Evolutionary conservation across 92 coral and sea anemone species (phyloP).

Genomic region (Paragorgia papillata): DNA sequence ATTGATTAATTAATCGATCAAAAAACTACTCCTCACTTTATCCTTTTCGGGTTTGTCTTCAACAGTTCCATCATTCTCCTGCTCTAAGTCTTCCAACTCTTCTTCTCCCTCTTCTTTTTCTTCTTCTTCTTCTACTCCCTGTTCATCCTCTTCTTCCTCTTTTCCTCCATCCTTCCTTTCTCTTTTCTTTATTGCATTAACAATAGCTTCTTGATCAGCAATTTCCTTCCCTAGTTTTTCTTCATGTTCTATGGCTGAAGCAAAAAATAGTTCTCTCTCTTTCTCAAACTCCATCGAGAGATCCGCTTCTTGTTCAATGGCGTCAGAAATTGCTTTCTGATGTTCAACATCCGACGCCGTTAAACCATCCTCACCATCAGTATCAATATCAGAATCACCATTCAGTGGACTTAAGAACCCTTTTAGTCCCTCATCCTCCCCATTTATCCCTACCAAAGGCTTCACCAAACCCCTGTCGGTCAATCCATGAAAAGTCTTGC

Average conservation of each 20-base stretch:
- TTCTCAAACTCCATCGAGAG: slow-evolving; percentile 81
- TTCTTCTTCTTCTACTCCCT: slow-evolving; percentile 53
- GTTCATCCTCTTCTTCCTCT: slow-evolving; percentile 67
- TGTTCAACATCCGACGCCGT: slow-evolving; percentile 80
- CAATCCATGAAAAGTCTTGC: not conserved
- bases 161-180: slow-evolving; percentile 63
- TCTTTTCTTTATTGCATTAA: slow-evolving; percentile 75
- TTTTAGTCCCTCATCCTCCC: slow-evolving; percentile 23
- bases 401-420: slow-evolving; percentile 30
- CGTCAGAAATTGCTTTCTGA: slow-evolving; percentile 92
- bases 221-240: slow-evolving; percentile 82
- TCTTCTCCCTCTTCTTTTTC: not conserved
- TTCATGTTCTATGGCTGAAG: slow-evolving; percentile 95
- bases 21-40: not conserved
- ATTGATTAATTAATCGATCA: too few species aligned
- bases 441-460: slow-evolving; percentile 5
- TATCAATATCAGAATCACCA: slow-evolving; percentile 70
- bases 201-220: slow-evolving; percentile 86
- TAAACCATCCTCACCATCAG: slow-evolving; percentile 52
- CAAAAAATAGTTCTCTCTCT: slow-evolving; percentile 81
- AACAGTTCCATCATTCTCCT: not conserved
- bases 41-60: not conserved
- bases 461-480: not conserved
- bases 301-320: slow-evolving; percentile 80
- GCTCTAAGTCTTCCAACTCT: not conserved